These are phyloP conservation scores for Thryonomys swinderianus DNA, from an alignment of 2,113 vertebrate genomes.

Conservation along the genomic window DNA sequence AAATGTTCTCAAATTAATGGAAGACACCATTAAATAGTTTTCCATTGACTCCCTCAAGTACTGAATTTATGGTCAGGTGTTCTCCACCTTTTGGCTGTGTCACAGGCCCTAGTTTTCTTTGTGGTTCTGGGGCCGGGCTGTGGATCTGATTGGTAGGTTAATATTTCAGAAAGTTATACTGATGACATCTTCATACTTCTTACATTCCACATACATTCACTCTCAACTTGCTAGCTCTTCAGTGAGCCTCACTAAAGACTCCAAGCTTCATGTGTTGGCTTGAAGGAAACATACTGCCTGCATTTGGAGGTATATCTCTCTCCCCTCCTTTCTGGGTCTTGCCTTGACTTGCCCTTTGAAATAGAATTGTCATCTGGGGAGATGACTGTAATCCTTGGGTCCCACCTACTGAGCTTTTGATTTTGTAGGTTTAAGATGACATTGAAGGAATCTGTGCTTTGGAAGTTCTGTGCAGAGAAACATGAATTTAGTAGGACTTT, in stretches of 20 bases:
- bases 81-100: background rate
- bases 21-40: background rate
- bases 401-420: background rate
- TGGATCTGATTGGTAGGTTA: background rate
- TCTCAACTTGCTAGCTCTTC: background rate
- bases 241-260: background rate
- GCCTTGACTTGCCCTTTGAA: background rate
- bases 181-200: background rate
- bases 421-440: background rate
- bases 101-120: background rate
- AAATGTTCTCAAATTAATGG: background rate
- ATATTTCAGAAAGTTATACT: background rate
- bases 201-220: background rate
- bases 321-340: background rate
- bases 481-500: background rate
- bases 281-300: background rate
- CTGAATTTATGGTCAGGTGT: background rate
- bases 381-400: background rate
- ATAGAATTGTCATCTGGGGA: background rate
- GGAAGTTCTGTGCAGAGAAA: background rate
- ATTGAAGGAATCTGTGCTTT: background rate
- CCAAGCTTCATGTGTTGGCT: background rate
- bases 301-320: background rate
- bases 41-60: background rate
- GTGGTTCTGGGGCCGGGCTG: background rate